Conservation (phyloP, 64 coral and sea anemone genomes). For the Porites lutea region DNA sequence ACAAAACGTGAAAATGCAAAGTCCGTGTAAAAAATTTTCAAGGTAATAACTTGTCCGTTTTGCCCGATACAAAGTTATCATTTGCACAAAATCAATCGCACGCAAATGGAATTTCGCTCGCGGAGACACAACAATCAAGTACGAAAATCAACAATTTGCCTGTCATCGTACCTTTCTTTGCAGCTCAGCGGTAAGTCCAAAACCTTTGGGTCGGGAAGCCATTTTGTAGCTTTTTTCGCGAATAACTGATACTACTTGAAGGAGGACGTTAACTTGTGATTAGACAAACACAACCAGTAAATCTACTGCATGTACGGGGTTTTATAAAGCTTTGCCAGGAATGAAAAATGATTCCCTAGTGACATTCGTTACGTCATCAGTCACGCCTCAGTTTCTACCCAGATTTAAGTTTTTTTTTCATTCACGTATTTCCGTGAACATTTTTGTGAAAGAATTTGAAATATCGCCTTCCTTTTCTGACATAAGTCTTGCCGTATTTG, state of each 20-base stretch:
- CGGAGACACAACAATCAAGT: background rate
- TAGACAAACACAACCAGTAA: background rate
- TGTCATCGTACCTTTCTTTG: conserved; percentile 60
- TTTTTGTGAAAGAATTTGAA: background rate
- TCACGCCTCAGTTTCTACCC: background rate
- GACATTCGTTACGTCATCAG: conserved; percentile 1
- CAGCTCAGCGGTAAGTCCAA: conserved; percentile 75
- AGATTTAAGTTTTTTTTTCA: background rate
- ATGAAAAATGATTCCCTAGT: conserved; percentile 6
- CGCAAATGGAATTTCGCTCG: background rate
- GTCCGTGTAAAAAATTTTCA: too few species aligned
- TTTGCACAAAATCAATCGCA: too few species aligned
- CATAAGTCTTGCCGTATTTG: too few species aligned
- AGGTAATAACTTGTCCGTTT: too few species aligned
- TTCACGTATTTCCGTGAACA: background rate
- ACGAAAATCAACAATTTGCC: background rate
- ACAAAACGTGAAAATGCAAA: too few species aligned
- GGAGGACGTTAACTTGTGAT: background rate
- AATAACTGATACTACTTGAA: too few species aligned
- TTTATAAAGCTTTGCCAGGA: background rate
- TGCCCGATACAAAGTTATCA: too few species aligned
- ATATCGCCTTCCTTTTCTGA: too few species aligned
- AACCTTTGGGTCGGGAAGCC: conserved; percentile 85
- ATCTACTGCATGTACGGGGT: background rate
- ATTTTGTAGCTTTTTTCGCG: conserved; percentile 16